phyloP scores from a whole-genome alignment of 1,140 invertebrate genomes.

The Tetragnatha versicolor region DNA sequence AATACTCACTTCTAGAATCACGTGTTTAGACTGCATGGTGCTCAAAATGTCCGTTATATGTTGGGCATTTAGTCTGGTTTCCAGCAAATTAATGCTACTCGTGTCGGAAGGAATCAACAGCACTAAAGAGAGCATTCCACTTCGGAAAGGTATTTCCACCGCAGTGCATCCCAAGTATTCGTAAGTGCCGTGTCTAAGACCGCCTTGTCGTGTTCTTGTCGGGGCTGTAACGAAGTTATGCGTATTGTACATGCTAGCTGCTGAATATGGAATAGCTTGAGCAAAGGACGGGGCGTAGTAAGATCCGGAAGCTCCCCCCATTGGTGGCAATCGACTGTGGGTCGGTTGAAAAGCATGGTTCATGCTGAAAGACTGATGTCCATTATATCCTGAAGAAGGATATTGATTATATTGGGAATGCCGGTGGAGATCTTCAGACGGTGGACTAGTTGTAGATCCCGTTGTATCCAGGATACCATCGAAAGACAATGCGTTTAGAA shows the following conservation, averaged over 20 bases:
- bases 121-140: conserved; percentile 58
- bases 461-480: conserved; percentile 57
- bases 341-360: conserved; percentile 48
- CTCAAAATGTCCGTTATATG: conserved; percentile 58
- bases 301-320: conserved; percentile 22
- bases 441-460: conserved; percentile 17
- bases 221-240: conserved; percentile 42
- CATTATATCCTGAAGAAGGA: neutral
- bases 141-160: conserved; percentile 59
- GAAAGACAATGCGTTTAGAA: conserved; percentile 58
- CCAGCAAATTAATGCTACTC: conserved; percentile 56
- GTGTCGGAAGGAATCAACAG: conserved; percentile 56
- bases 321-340: conserved; percentile 48
- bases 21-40: conserved; percentile 55
- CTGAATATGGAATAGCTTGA: conserved; percentile 34
- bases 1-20: conserved; percentile 58
- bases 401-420: conserved; percentile 38
- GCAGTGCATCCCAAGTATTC: conserved; percentile 59
- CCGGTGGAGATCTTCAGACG: conserved; percentile 28
- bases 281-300: conserved; percentile 46
- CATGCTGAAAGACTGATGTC: conserved; percentile 13
- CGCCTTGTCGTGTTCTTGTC: conserved; percentile 53
- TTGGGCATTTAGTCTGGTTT: conserved; percentile 59
- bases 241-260: conserved; percentile 22
- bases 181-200: conserved; percentile 56